phyloP scores from a whole-genome alignment of 1,140 invertebrate species.

The Aphis gossypii region DNA sequence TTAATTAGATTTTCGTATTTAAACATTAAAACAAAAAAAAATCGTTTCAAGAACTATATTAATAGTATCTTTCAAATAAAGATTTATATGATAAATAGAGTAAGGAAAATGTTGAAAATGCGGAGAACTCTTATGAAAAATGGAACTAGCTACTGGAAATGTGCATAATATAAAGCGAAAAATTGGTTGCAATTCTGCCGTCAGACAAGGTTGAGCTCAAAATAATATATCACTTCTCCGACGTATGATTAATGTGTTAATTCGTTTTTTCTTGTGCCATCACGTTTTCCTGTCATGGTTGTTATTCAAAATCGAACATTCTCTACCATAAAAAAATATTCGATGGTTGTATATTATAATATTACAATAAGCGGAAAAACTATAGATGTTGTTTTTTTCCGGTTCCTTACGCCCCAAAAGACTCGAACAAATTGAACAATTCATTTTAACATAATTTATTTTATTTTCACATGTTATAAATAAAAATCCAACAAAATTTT shows the following conservation, averaged over 20 bases:
- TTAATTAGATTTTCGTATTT: background rate
- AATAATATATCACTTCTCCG: conserved; percentile 38
- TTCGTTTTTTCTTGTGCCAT: conserved; percentile 23
- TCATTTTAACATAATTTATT: conserved; percentile 23
- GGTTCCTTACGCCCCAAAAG: background rate
- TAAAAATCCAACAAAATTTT: background rate
- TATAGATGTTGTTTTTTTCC: background rate
- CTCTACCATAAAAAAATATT: background rate
- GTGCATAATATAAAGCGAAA: conserved; percentile 20
- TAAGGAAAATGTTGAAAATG: background rate
- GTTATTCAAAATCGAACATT: conserved; percentile 35
- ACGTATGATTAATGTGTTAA: conserved; percentile 46
- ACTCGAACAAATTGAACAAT: conserved; percentile 1
- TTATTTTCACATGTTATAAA: conserved; percentile 36
- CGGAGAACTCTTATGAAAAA: conserved; percentile 19
- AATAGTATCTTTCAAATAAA: background rate
- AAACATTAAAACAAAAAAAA: background rate
- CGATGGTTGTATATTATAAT: background rate
- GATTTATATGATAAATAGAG: background rate
- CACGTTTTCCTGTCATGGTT: background rate
- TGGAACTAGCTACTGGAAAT: conserved; percentile 14
- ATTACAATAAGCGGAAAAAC: background rate
- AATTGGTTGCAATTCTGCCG: conserved; percentile 23
- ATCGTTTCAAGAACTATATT: background rate
- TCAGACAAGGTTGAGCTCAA: conserved; percentile 17